Evolutionary conservation across 37 sponge, comb jelly and placozoan genomes (phyloP).

Genomic region (Tethya wilhelma): DNA sequence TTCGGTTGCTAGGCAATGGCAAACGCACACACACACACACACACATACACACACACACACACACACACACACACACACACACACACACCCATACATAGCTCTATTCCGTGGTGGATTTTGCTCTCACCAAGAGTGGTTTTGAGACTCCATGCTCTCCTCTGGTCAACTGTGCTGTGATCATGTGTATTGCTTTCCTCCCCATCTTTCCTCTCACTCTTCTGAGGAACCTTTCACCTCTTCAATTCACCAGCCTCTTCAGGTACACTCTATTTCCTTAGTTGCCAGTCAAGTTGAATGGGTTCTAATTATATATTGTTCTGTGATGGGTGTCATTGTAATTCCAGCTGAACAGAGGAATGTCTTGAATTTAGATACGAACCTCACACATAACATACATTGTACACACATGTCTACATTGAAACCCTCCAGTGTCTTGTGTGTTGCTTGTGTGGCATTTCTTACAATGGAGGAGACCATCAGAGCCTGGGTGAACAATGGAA

Average conservation of each 20-base stretch:
- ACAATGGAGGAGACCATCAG: slow-evolving; percentile 10
- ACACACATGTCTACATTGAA: not conserved
- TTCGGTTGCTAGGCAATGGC: too few species aligned
- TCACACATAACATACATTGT: too few species aligned
- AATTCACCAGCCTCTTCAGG: slow-evolving; percentile 69
- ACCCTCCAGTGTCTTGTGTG: slow-evolving; percentile 37
- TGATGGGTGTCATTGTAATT: too few species aligned
- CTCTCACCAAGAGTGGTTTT: slow-evolving; percentile 11
- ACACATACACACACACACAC: too few species aligned
- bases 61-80: too few species aligned
- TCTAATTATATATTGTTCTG: too few species aligned
- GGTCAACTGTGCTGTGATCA: slow-evolving; percentile 55
- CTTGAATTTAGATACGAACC: too few species aligned
- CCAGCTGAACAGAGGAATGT: too few species aligned
- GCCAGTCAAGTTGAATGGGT: not conserved
- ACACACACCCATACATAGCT: slow-evolving; percentile 51
- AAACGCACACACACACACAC: too few species aligned
- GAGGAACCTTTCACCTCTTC: slow-evolving; percentile 60
- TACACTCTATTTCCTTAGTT: not conserved
- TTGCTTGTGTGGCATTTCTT: slow-evolving; percentile 14
- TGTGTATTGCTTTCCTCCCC: slow-evolving; percentile 74
- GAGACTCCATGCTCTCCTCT: slow-evolving; percentile 39
- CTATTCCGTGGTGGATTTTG: slow-evolving; percentile 35
- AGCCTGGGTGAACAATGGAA: not conserved
- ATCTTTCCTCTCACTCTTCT: slow-evolving; percentile 77